Base-by-base conservation (phyloP, 2,797 vertebrate genomes). In the Malacoctenus gilli region DNA sequence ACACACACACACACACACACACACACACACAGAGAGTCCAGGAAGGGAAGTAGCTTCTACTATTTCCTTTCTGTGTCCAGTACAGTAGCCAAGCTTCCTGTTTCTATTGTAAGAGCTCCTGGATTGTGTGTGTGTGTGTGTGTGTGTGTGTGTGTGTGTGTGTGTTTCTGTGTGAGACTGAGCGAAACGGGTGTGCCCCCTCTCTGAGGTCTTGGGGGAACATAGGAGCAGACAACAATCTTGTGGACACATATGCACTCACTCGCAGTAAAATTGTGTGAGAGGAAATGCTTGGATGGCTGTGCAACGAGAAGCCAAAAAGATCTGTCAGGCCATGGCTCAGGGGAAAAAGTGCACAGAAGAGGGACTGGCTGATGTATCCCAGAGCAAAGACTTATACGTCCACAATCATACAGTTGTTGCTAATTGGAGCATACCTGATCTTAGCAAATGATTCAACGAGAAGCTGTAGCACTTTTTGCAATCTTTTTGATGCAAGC, bases 51-150 rank as follows among this genome's bases (percentile, higher is more conserved):
- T 35, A 14, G 55, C 44, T 40, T 68, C 51, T 60, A 78, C 65
- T 72, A 79, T 86, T 90, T 91, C 89, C 89, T 87, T 59, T 75
- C 70, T 69, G 16, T 82, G 69, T 70, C 54, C 67, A 68, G 58
- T 78, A 73, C 80, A 73, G 77, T 84, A 85, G 74, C 79, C n/a
- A n/a, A 39, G 40, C 65, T 88, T 92, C 89, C 89, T 85, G 79
- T 83, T 80, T 80, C 80, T 79, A 77, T 89, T 89, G 71, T 62
- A 57, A 80, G 59, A 44, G 55, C 53, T 44, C 31, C 68, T 68
- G 18, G 43, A 14, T 20, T 72, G 35, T 58, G 35, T 60, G 47
- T 72, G 28, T 61, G 56, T 72, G 49, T 60, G 46, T 49, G 40
- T 62, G 70, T 59, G 72, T 62, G 43, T 47, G 30, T 23, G 22